Conservation (phyloP, 2,113 vertebrate species). For the human (Homo sapiens) region GRCh38 chr20:25250001-25250500, state of each 20-base stretch:
- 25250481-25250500: neutral
- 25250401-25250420: neutral
- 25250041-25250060: no score
- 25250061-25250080: no score
- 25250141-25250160: neutral
- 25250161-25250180: neutral
- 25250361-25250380: neutral
- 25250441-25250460: no score
- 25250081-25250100: no score
- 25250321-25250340: neutral
- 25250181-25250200: neutral
- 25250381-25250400: neutral
- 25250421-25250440: neutral
- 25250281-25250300: neutral
- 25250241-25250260: neutral
- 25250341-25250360: neutral
- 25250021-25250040: no score
- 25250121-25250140: no score
- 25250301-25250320: neutral
- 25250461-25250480: neutral
- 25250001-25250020: no score
- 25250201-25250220: slow-evolving; percentile 1
- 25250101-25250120: no score
- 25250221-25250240: neutral
- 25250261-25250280: neutral